Conservation (phyloP, 1,140 invertebrate genomes). For the Drosophila neocordata region DNA sequence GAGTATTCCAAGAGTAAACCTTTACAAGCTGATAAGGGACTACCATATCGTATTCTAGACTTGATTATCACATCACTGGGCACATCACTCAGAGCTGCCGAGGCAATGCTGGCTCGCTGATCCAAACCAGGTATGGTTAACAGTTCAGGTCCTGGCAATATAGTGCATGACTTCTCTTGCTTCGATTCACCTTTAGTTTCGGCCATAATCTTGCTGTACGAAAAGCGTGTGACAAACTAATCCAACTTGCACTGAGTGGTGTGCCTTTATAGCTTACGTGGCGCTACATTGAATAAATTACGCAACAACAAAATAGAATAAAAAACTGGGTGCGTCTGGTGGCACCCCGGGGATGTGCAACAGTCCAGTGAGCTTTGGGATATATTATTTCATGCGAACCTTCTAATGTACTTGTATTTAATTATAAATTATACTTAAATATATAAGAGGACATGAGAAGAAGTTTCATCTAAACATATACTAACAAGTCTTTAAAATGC, state of each 20-base stretch:
- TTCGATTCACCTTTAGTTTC: slow-evolving; percentile 35
- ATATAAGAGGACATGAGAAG: not conserved
- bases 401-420: slow-evolving; percentile 35
- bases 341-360: slow-evolving; percentile 29
- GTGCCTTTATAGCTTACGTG: slow-evolving; percentile 41
- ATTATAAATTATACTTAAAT: slow-evolving; percentile 38
- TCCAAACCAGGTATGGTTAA: slow-evolving; percentile 43
- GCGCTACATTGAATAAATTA: not conserved
- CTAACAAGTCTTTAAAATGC: not conserved
- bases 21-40: slow-evolving; percentile 68
- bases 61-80: slow-evolving; percentile 78
- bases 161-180: slow-evolving; percentile 41
- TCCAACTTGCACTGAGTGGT: slow-evolving; percentile 20
- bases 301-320: not conserved
- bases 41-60: slow-evolving; percentile 74
- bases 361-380: slow-evolving; percentile 28
- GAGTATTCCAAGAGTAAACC: slow-evolving; percentile 81
- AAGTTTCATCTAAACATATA: not conserved
- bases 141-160: slow-evolving; percentile 61
- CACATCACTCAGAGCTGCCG: slow-evolving; percentile 71
- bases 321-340: slow-evolving; percentile 40
- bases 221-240: slow-evolving; percentile 15
- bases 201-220: slow-evolving; percentile 42
- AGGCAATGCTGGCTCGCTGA: slow-evolving; percentile 62
- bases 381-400: slow-evolving; percentile 40